Conservation (phyloP, 2,888 invertebrate species). For the Metacarcinus magister region DNA sequence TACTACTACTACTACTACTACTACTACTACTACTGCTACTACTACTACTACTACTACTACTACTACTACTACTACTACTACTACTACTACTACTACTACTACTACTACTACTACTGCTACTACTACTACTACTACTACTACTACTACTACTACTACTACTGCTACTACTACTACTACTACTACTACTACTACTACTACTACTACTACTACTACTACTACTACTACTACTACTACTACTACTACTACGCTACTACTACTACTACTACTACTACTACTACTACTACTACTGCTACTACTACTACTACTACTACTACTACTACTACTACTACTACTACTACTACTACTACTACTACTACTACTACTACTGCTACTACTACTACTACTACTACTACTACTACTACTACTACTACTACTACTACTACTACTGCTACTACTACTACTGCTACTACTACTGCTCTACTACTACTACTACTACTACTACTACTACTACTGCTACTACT, state of each 20-base stretch:
- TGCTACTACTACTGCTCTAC: not conserved
- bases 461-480: not conserved
- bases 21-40: not conserved
- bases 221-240: slow-evolving; percentile 1
- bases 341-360: not conserved
- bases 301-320: not conserved
- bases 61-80: not conserved
- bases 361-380: slow-evolving; percentile 14
- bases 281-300: slow-evolving; percentile 5
- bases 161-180: not conserved
- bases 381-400: not conserved
- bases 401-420: not conserved
- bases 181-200: not conserved
- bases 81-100: not conserved
- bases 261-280: no score
- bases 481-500: slow-evolving; percentile 40
- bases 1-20: not conserved
- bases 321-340: slow-evolving; percentile 26
- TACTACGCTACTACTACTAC: no score
- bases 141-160: not conserved
- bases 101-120: not conserved
- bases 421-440: not conserved
- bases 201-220: not conserved
- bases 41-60: not conserved
- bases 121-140: not conserved